Conservation (phyloP, 2,888 invertebrate species). For the Lordiphosa andalusiaca region DNA sequence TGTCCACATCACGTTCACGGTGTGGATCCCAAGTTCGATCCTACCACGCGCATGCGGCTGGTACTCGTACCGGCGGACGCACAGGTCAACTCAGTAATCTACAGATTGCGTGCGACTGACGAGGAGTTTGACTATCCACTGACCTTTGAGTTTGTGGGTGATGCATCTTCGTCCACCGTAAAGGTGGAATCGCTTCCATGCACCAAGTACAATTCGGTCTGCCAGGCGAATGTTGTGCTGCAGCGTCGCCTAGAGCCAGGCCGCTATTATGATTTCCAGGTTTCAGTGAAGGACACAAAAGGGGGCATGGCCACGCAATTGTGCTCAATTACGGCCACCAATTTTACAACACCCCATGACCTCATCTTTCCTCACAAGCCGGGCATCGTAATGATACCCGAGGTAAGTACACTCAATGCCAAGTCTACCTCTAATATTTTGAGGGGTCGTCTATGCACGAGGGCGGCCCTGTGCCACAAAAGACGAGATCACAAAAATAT, state of each 20-base stretch:
- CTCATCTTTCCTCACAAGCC: constrained; percentile 91
- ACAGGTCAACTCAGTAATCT: constrained; percentile 90
- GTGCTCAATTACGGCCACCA: constrained; percentile 91
- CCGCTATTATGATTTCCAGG: constrained; percentile 91
- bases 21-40: constrained; percentile 91
- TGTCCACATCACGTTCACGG: constrained; percentile 75
- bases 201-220: constrained; percentile 91
- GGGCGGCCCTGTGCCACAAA: too few relatives aligned
- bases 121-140: constrained; percentile 93
- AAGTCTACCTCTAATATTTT: too few relatives aligned
- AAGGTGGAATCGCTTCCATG: constrained; percentile 91
- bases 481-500: too few relatives aligned
- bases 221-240: constrained; percentile 92
- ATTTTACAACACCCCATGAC: constrained; percentile 90
- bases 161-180: constrained; percentile 88
- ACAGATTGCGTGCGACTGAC: constrained; percentile 92
- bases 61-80: constrained; percentile 92
- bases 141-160: constrained; percentile 89
- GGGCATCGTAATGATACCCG: constrained; percentile 87
- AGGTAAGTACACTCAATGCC: constrained; percentile 81
- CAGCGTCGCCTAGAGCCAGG: constrained; percentile 88
- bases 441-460: too few relatives aligned
- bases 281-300: constrained; percentile 87
- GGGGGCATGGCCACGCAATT: constrained; percentile 88
- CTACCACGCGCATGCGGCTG: constrained; percentile 90